These are phyloP conservation scores for Rafetus swinhoei DNA, from an alignment of 2,113 vertebrate species.

Conservation along the genomic window DNA sequence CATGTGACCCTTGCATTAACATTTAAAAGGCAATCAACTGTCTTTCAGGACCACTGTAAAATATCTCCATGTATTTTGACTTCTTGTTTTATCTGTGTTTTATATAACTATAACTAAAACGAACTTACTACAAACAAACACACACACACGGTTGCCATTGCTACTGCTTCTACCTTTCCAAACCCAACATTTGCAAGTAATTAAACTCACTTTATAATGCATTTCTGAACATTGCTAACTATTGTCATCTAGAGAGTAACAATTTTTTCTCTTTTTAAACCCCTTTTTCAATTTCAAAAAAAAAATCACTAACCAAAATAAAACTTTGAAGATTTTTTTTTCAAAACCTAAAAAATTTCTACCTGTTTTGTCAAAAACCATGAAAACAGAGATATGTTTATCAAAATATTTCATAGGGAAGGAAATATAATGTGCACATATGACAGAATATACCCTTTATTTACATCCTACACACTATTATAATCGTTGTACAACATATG, in stretches of 20 bases:
- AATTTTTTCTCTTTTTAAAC: not conserved
- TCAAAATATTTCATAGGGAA: too few relatives aligned
- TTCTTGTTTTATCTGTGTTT: not conserved
- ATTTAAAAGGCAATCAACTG: not conserved
- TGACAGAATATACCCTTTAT: not conserved
- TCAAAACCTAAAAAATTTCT: not conserved
- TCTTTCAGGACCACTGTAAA: not conserved
- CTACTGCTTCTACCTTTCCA: not conserved
- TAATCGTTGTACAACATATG: not conserved
- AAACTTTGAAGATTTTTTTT: not conserved
- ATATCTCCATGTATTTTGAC: not conserved
- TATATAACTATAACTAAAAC: not conserved
- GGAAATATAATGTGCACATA: not conserved
- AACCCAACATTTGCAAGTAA: not conserved
- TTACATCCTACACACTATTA: not conserved
- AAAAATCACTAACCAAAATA: not conserved
- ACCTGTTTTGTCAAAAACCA: not conserved
- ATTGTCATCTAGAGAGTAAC: not conserved
- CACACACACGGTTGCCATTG: not conserved
- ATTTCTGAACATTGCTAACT: not conserved
- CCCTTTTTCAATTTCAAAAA: not conserved
- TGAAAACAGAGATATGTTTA: not conserved
- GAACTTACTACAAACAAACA: too few relatives aligned
- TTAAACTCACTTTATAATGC: not conserved
- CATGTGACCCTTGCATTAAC: not conserved